Conservation (phyloP, 2,888 invertebrate genomes). For the Minunthozetes semirufus region DNA sequence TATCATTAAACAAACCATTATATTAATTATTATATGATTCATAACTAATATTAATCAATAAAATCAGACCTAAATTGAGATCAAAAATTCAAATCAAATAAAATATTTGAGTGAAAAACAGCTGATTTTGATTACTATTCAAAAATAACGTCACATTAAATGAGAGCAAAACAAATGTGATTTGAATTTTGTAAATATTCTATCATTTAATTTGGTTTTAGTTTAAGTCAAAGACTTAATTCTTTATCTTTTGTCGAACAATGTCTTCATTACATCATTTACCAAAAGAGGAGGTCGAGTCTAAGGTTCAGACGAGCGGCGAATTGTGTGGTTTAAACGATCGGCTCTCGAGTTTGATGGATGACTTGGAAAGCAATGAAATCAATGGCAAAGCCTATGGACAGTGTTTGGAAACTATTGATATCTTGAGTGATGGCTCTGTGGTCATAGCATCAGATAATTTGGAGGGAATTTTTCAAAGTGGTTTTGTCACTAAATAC, state of each 20-base stretch:
- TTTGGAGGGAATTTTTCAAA: not conserved
- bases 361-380: not conserved
- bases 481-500: conserved; percentile 29
- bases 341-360: not conserved
- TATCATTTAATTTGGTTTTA: too few relatives aligned
- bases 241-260: not conserved
- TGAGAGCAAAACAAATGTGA: not conserved
- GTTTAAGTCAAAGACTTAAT: not conserved
- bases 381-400: not conserved
- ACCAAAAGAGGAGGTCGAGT: not conserved
- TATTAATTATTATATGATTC: too few relatives aligned
- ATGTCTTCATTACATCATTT: conserved; percentile 25
- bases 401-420: not conserved
- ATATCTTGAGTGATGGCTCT: not conserved
- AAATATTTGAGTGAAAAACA: not conserved
- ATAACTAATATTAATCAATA: too few relatives aligned
- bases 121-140: not conserved
- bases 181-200: too few relatives aligned
- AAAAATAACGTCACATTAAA: not conserved
- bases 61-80: too few relatives aligned
- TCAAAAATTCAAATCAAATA: too few relatives aligned
- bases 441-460: conserved; percentile 16
- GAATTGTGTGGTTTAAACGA: not conserved
- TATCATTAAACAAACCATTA: too few relatives aligned
- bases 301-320: not conserved